These are phyloP conservation scores for Hippoglossus hippoglossus DNA, from an alignment of 2,797 vertebrate genomes.

Conservation along the genomic window DNA sequence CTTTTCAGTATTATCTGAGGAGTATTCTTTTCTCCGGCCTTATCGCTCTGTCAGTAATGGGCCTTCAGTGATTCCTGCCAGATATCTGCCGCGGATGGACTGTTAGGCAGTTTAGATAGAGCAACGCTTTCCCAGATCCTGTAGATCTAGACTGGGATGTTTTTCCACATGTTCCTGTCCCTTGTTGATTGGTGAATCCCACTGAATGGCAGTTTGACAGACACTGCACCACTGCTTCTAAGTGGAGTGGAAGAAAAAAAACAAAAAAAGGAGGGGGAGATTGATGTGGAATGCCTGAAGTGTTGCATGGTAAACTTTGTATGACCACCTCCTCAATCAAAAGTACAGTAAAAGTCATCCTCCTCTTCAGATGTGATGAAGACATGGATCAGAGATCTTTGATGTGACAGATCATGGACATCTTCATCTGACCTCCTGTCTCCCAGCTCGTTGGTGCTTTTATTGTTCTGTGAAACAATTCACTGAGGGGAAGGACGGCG, in stretches of 20 bases:
- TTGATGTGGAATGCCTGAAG: conserved; percentile 30
- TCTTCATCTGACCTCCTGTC: conserved; percentile 55
- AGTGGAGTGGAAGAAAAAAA: conserved; percentile 14
- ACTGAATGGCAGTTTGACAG: conserved; percentile 71
- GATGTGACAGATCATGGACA: conserved; percentile 44
- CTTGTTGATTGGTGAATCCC: conserved; percentile 66
- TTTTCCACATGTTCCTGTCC: conserved; percentile 48
- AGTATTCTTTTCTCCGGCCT: conserved; percentile 67
- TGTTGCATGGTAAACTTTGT: conserved; percentile 62
- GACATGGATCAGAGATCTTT: conserved; percentile 53
- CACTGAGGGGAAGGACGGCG: conserved; percentile 29
- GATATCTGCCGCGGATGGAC: conserved; percentile 66
- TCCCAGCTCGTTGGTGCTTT: conserved; percentile 38
- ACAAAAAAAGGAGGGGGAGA: conserved; percentile 11
- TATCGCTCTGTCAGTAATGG: conserved; percentile 80
- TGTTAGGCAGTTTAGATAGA: conserved; percentile 64
- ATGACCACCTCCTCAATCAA: conserved; percentile 65
- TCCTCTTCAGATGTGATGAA: conserved; percentile 45
- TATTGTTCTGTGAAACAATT: conserved; percentile 55
- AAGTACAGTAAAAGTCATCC: conserved; percentile 49
- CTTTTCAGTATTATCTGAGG: conserved; percentile 73
- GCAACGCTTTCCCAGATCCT: conserved; percentile 63
- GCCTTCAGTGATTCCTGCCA: conserved; percentile 74
- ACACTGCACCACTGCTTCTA: conserved; percentile 37
- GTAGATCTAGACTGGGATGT: conserved; percentile 57